A percentile compares a stretch with the other conserved stretches of the same genome.
Evolutionary conservation across 64 coral and sea anemone species (phyloP).

Genomic region (Orbicella faveolata): DNA sequence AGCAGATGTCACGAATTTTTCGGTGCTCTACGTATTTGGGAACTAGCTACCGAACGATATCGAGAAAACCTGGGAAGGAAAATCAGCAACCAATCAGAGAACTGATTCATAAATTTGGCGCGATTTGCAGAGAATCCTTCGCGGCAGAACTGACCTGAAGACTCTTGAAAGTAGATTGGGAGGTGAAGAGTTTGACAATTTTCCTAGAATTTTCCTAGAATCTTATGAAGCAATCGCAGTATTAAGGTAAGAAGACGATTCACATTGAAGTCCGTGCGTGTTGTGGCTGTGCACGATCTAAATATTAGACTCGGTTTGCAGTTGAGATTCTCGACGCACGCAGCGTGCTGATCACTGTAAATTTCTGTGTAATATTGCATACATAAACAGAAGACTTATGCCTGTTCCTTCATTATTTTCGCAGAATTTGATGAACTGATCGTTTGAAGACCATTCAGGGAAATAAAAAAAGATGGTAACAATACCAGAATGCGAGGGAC

Average conservation of each 20-base stretch:
- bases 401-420: not conserved
- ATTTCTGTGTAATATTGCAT: not conserved
- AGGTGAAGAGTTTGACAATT: not conserved
- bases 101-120: conserved; percentile 30
- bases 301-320: not conserved
- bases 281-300: not conserved
- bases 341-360: not conserved
- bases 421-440: not conserved
- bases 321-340: not conserved
- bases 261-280: not conserved
- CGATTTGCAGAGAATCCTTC: conserved; percentile 39
- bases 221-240: not conserved
- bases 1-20: no score
- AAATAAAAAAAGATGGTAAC: conserved; percentile 52
- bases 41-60: not conserved
- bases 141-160: not conserved
- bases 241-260: not conserved
- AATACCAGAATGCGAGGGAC: conserved; percentile 50
- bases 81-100: conserved; percentile 12
- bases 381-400: not conserved
- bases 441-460: not conserved
- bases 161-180: not conserved
- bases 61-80: not conserved
- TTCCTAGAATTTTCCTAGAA: not conserved
- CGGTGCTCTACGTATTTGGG: no score